Percentiles rank a stretch among this genome's conserved stretches.
phyloP scores from a whole-genome alignment of 2,113 vertebrate genomes.

The Nerophis lumbriciformis region DNA sequence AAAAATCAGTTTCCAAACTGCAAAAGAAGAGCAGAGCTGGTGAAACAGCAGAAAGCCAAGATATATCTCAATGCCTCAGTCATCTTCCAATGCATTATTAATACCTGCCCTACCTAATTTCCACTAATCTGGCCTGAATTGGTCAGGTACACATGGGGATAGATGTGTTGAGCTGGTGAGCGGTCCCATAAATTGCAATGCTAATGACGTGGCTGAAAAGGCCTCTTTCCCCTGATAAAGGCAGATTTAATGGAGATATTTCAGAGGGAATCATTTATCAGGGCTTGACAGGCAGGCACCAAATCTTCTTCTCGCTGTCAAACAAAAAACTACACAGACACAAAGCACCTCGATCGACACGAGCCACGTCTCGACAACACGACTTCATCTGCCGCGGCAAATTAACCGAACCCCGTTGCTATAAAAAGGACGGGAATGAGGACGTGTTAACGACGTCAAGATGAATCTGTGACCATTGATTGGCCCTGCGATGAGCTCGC shows the following conservation, averaged over 20 bases:
- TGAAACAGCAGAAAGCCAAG: constrained; percentile 37
- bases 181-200: constrained; percentile 68
- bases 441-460: neutral
- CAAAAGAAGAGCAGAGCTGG: constrained; percentile 30
- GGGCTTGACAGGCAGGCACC: constrained; percentile 63
- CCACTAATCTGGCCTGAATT: constrained; percentile 65
- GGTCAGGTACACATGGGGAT: constrained; percentile 58
- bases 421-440: constrained; percentile 22
- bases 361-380: constrained; percentile 15
- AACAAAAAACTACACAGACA: constrained; percentile 21
- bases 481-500: too few relatives aligned
- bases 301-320: neutral
- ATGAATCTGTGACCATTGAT: neutral
- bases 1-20: constrained; percentile 25
- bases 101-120: constrained; percentile 61
- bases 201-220: constrained; percentile 58
- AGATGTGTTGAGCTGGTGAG: constrained; percentile 51
- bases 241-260: constrained; percentile 78
- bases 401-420: constrained; percentile 26
- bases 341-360: constrained; percentile 25
- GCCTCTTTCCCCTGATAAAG: constrained; percentile 54
- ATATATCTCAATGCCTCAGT: constrained; percentile 56
- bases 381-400: constrained; percentile 45
- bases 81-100: constrained; percentile 62
- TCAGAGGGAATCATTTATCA: constrained; percentile 74